A percentile compares a stretch with the other conserved stretches of the same genome.
phyloP scores from a whole-genome alignment of 2,797 vertebrate species.

The Rhynchotus rufescens region DNA sequence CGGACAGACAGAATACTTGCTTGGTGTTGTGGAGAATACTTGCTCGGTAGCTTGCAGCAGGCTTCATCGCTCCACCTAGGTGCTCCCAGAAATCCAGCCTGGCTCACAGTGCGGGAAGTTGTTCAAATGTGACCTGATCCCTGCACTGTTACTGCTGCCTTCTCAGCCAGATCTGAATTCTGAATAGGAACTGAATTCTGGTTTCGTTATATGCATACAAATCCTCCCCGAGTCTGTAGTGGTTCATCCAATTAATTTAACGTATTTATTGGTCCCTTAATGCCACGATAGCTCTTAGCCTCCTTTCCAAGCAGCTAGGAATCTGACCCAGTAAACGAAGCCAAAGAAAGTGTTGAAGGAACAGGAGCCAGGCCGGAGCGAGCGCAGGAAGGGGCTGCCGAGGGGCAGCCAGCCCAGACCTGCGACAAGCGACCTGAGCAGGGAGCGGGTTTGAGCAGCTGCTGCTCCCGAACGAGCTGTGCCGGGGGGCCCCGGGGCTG shows the following conservation, averaged over 20 bases:
- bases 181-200: not conserved
- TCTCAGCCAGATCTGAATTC: not conserved
- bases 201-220: not conserved
- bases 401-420: not conserved
- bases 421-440: fast-evolving
- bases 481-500: not conserved
- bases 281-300: not conserved
- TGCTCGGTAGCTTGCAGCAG: not conserved
- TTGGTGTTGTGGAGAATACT: too few species aligned
- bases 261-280: not conserved
- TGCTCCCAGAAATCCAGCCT: not conserved
- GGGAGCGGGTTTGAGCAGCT: not conserved
- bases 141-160: not conserved
- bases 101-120: not conserved
- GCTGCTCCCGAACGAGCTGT: fast-evolving
- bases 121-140: not conserved
- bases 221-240: not conserved
- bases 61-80: not conserved
- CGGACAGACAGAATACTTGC: not conserved
- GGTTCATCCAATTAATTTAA: not conserved
- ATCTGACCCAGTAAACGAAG: not conserved
- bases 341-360: not conserved
- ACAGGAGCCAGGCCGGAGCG: not conserved
- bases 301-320: not conserved
- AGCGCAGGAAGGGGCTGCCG: not conserved